Percentiles rank a stretch among this genome's conserved stretches.
Conservation (phyloP, 2,797 vertebrate genomes). For the Rhynchotus rufescens region DNA sequence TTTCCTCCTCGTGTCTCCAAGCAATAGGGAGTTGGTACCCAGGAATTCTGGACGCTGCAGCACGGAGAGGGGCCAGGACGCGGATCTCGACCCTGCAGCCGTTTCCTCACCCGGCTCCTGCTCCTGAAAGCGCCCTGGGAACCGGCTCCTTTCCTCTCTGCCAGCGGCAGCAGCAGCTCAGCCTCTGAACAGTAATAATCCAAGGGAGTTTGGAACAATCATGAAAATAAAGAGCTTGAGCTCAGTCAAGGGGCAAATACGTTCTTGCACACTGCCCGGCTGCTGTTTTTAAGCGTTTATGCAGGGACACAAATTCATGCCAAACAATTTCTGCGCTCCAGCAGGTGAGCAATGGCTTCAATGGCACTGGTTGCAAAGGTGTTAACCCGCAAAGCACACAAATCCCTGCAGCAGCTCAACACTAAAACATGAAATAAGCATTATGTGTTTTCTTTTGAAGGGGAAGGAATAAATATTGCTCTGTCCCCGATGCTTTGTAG, state of each 20-base stretch:
- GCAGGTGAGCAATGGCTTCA: neutral
- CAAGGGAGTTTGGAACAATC: neutral
- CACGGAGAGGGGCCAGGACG: rapidly evolving
- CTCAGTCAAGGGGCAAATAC: neutral
- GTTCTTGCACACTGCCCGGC: neutral
- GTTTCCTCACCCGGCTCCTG: neutral
- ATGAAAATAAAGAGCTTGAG: neutral
- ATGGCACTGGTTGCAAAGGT: neutral
- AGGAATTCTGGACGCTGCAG: rapidly evolving
- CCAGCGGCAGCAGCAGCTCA: neutral
- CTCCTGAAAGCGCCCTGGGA: neutral
- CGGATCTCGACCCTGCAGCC: rapidly evolving
- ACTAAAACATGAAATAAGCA: neutral
- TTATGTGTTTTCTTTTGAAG: neutral
- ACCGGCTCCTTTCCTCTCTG: neutral
- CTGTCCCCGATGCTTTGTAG: neutral
- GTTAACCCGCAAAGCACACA: neutral
- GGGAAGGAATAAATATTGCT: neutral
- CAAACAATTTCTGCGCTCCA: neutral
- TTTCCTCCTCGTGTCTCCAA: too few relatives aligned
- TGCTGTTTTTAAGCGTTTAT: neutral
- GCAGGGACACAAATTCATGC: neutral
- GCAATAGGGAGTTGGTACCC: too few relatives aligned
- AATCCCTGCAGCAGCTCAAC: neutral
- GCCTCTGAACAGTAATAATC: neutral